These are phyloP conservation scores for Globodera rostochiensis DNA, from an alignment of 1,140 invertebrate genomes.

Conservation along the genomic window DNA sequence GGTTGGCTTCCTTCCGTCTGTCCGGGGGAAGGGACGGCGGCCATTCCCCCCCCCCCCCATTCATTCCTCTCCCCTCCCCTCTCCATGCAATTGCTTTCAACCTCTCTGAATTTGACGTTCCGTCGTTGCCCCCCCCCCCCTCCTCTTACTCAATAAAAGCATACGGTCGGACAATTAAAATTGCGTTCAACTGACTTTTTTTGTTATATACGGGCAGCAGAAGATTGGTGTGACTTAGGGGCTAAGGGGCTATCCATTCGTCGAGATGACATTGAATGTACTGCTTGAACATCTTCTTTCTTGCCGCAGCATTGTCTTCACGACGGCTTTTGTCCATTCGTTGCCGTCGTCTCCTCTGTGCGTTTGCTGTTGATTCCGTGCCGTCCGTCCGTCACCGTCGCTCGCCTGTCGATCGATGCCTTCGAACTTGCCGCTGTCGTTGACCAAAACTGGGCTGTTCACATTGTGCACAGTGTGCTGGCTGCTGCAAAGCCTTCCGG, in stretches of 20 bases:
- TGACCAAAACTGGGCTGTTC: slow-evolving; percentile 14
- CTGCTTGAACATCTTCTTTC: not conserved
- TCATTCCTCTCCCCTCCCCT: not conserved
- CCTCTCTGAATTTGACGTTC: not conserved
- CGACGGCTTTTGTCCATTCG: not conserved
- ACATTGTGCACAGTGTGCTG: slow-evolving; percentile 18
- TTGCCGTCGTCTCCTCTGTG: not conserved
- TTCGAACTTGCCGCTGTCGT: not conserved
- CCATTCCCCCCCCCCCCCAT: not conserved
- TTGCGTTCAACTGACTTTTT: too few species aligned
- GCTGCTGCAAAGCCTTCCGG: slow-evolving; percentile 21
- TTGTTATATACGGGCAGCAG: too few species aligned
- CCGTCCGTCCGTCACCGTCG: too few species aligned
- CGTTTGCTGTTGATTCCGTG: too few species aligned
- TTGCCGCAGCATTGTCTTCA: not conserved
- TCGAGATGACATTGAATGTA: too few species aligned
- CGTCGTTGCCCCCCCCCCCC: too few species aligned
- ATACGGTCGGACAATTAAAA: too few species aligned
- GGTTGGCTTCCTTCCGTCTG: slow-evolving; percentile 5
- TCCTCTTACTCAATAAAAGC: too few species aligned
- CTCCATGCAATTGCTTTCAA: not conserved
- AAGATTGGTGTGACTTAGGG: too few species aligned
- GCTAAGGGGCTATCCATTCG: too few species aligned
- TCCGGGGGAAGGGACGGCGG: not conserved
- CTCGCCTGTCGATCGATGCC: not conserved